These are phyloP conservation scores for Rafetus swinhoei DNA, from an alignment of 2,113 vertebrate species.

Conservation along the genomic window DNA sequence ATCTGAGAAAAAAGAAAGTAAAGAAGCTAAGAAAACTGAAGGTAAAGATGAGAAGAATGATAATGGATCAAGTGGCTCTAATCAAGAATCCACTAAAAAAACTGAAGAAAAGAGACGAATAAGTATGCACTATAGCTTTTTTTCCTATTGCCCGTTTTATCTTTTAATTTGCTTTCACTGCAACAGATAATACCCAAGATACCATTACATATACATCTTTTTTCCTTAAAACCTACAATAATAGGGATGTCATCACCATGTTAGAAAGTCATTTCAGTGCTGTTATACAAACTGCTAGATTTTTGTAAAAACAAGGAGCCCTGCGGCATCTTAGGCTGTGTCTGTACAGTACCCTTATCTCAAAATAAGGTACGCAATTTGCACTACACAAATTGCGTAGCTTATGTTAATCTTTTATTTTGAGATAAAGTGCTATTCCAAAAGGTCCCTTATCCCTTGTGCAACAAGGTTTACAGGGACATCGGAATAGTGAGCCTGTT, in stretches of 20 bases:
- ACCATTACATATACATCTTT: background rate
- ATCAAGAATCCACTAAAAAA: conserved; percentile 85
- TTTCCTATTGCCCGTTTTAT: conserved; percentile 29
- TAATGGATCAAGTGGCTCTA: conserved; percentile 78
- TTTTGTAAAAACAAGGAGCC: background rate
- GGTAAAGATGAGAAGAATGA: conserved; percentile 87
- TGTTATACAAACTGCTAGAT: background rate
- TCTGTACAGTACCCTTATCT: too few species aligned
- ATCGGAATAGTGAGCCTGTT: too few species aligned
- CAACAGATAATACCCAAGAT: background rate
- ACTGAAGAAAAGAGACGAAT: conserved; percentile 91
- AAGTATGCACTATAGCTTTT: conserved; percentile 80
- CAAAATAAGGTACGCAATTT: too few species aligned
- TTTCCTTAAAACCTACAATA: background rate
- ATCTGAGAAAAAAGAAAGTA: conserved; percentile 89
- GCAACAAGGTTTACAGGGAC: too few species aligned
- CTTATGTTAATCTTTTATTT: too few species aligned
- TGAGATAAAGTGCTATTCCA: too few species aligned
- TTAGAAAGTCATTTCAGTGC: background rate
- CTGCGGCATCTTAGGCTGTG: too few species aligned
- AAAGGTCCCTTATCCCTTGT: too few species aligned
- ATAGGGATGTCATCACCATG: background rate
- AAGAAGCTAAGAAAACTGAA: conserved; percentile 91
- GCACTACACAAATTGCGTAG: too few species aligned
- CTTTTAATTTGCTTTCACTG: conserved; percentile 43